Conservation (phyloP, 2,797 vertebrate genomes). For the Meriones psammophilus region DNA sequence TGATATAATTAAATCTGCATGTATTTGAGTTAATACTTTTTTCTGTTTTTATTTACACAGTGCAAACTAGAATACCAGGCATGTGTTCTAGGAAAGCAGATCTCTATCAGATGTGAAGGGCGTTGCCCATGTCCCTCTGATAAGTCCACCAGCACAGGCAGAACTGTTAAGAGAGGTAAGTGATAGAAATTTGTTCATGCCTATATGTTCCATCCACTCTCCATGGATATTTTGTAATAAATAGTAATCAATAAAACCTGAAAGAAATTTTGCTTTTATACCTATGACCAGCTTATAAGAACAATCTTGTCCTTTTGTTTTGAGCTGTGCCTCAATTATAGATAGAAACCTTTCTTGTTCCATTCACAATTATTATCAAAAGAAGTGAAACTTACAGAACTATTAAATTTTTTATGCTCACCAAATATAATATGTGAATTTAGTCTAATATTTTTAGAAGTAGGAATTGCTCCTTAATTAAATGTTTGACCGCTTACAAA, state of each 20-base stretch:
- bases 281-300: background rate
- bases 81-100: constrained; percentile 95
- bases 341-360: background rate
- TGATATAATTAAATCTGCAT: background rate
- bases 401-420: background rate
- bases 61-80: constrained; percentile 99
- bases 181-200: background rate
- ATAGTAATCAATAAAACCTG: background rate
- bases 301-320: background rate
- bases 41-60: constrained; percentile 86
- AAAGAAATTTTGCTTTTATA: background rate
- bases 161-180: constrained; percentile 93
- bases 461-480: background rate
- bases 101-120: constrained; percentile 94
- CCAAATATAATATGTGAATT: background rate
- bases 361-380: background rate
- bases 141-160: constrained; percentile 87
- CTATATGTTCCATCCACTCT: background rate
- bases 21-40: constrained; percentile 64
- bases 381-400: background rate
- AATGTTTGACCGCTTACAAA: background rate
- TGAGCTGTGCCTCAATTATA: background rate
- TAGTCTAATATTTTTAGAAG: background rate
- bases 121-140: constrained; percentile 93
- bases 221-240: background rate